Evolutionary conservation across 2,113 vertebrate species (phyloP).

Genomic region (Emberiza fucata): DNA sequence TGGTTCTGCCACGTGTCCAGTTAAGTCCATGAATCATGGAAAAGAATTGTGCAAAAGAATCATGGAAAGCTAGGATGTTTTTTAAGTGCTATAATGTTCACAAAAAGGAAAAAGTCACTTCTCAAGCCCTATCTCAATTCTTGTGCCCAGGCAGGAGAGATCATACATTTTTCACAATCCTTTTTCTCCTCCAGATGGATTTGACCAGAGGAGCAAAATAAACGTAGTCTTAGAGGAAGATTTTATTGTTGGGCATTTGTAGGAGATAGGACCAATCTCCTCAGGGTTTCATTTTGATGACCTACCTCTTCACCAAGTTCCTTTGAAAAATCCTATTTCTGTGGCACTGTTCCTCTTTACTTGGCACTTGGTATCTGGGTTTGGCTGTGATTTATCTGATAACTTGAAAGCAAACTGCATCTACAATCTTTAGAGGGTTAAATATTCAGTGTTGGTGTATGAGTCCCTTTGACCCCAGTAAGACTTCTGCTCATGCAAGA

Average conservation of each 20-base stretch:
- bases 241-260: neutral
- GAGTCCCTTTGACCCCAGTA: slow-evolving; percentile 28
- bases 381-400: neutral
- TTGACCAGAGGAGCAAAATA: neutral
- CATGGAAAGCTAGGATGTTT: neutral
- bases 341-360: neutral
- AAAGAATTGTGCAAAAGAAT: neutral
- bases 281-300: neutral
- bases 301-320: neutral
- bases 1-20: neutral
- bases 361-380: neutral
- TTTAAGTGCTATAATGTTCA: neutral
- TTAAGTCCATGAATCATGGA: neutral
- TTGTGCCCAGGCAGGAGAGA: neutral
- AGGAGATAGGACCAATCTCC: neutral
- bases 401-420: neutral
- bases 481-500: slow-evolving; percentile 16
- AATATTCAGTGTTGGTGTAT: neutral
- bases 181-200: neutral
- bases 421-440: neutral
- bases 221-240: neutral
- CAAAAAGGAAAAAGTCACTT: neutral
- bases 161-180: neutral
- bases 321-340: neutral
- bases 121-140: neutral